A percentile compares a stretch with the other conserved stretches of the same genome.
Conservation (phyloP, 2,797 vertebrate genomes). For the Hipposideros larvatus region DNA sequence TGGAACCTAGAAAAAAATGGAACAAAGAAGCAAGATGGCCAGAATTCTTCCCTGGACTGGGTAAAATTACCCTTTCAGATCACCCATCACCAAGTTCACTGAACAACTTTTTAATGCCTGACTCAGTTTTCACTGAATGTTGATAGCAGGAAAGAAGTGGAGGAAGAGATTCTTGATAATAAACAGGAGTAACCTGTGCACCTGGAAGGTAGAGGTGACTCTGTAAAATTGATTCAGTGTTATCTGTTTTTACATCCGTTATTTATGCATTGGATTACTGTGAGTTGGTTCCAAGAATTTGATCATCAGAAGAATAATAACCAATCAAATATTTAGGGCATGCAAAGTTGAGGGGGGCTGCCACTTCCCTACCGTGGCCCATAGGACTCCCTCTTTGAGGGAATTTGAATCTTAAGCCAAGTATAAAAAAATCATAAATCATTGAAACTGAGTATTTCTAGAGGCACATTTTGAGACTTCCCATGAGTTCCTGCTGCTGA, state of each 20-base stretch:
- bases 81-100: neutral
- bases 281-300: neutral
- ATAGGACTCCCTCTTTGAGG: neutral
- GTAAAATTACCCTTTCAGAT: neutral
- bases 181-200: neutral
- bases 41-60: neutral
- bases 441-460: neutral
- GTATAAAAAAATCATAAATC: neutral
- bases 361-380: neutral
- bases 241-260: neutral
- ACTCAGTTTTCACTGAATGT: neutral
- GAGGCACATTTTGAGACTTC: neutral
- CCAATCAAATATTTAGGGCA: neutral
- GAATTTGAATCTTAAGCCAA: neutral
- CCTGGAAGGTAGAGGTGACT: neutral
- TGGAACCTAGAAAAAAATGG: neutral
- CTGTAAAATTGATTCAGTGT: neutral
- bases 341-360: neutral
- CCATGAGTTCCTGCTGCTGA: neutral
- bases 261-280: neutral
- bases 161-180: neutral
- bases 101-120: neutral
- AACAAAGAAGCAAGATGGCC: neutral
- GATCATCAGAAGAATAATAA: neutral
- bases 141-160: neutral